phyloP scores from a whole-genome alignment of 2,797 vertebrate species.

The Microhierax caerulescens region DNA sequence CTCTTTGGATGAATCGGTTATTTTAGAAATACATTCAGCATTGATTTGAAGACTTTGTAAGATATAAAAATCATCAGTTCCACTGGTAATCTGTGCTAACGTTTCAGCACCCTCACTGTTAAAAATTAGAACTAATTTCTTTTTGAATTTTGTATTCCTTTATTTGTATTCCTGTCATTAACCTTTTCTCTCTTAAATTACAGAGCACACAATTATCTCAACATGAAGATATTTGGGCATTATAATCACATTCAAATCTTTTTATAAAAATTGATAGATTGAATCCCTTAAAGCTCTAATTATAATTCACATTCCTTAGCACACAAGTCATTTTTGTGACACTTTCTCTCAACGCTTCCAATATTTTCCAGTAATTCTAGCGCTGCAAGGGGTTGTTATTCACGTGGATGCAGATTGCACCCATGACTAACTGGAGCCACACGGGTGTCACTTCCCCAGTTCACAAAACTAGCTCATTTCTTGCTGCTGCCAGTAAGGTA shows the following conservation, averaged over 20 bases:
- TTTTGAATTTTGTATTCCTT: neutral
- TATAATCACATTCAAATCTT: neutral
- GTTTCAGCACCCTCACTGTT: neutral
- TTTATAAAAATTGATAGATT: neutral
- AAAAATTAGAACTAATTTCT: neutral
- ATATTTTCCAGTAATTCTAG: neutral
- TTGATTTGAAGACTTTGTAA: neutral
- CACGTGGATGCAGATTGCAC: accelerated
- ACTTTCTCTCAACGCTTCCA: neutral
- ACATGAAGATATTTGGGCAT: neutral
- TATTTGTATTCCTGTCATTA: neutral
- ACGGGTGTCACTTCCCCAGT: accelerated
- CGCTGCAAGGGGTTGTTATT: neutral
- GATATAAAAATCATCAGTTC: neutral
- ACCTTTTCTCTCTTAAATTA: neutral
- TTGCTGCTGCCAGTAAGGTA: neutral
- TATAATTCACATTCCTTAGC: neutral
- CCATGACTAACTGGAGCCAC: neutral
- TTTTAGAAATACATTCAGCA: neutral
- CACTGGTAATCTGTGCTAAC: neutral
- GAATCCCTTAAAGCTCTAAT: neutral
- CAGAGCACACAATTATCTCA: neutral
- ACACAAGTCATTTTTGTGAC: neutral
- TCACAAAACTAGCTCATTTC: neutral
- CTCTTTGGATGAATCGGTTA: neutral